phyloP scores from a whole-genome alignment of 2,797 vertebrate species.

The Chiroxiphia lanceolata region DNA sequence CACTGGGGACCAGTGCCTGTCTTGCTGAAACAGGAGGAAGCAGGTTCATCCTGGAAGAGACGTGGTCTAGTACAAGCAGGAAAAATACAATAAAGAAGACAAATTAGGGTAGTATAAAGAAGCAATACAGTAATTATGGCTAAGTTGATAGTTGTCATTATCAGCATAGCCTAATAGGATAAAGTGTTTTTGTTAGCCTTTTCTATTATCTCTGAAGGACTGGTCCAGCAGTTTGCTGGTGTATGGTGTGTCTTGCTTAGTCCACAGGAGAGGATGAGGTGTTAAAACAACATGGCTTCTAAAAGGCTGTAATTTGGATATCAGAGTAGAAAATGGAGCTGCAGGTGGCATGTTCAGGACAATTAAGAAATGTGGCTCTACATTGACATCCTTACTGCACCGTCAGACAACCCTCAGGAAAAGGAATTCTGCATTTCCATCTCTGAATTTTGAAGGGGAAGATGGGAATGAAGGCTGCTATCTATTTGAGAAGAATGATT shows the following conservation, averaged over 20 bases:
- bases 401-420: neutral
- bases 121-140: neutral
- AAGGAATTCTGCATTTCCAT: neutral
- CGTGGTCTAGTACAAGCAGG: neutral
- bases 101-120: neutral
- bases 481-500: neutral
- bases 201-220: neutral
- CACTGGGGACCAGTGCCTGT: neutral
- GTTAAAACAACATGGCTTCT: neutral
- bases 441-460: neutral
- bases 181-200: neutral
- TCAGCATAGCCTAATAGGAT: neutral
- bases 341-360: neutral
- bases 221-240: neutral
- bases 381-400: neutral
- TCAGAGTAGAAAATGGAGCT: neutral
- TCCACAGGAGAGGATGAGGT: neutral
- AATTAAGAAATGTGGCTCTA: neutral
- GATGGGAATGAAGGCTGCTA: neutral
- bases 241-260: neutral
- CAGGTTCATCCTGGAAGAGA: neutral
- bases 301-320: neutral
- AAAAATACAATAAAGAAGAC: neutral
- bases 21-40: neutral
- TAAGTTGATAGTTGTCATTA: neutral